Base-by-base conservation (phyloP, 2,113 vertebrate species). In the human (Homo sapiens) region DNA sequence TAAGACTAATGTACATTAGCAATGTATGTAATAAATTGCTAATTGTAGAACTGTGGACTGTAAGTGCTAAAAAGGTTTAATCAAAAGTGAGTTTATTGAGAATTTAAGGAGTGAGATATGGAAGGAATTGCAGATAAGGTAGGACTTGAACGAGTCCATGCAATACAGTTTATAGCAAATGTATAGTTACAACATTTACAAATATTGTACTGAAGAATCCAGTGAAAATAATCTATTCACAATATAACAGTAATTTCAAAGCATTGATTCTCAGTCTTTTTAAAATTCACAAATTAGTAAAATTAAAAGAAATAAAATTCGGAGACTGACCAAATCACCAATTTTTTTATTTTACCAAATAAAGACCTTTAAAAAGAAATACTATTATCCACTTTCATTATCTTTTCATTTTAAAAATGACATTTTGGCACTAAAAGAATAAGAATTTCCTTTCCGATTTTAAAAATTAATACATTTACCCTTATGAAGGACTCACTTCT, bases 241-340 rank as follows among this genome's bases (percentile, higher is more conserved):
- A 96, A 17, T 7, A 57, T n/a, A 61, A 78, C 16, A 85, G 30
- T 89, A 66, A 86, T 82, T 86, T 81, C 76, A 92, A 52, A 86
- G 22, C 25, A n/a, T 22, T 20, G 22, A 75, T 90, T 93, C 12
- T 17, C n/a, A 70, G 75, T 92, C 64, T 86, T 70, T 88, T 82
- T 86, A 72, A 90, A 93, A 70, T 76, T 90, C 52, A 72, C 8
- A 78, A n/a, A 64, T 96, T 20, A 90, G 27, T 93, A 91, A 96
- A 90, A 87, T 72, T 78, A 64, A 97, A 75, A 90, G 48, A 76
- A 96, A 66, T 85, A 61, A 76, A 83, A 89, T 76, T 80, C 55
- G 64, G 59, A 90, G 23, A 81, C 48, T 96, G 18, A 81, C 78
- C 32, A 92, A 75, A 22, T 86, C 17, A 89, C 18, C 70, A 64